Conservation (phyloP, 2,113 vertebrate species). For the Heterotilapia buettikoferi region DNA sequence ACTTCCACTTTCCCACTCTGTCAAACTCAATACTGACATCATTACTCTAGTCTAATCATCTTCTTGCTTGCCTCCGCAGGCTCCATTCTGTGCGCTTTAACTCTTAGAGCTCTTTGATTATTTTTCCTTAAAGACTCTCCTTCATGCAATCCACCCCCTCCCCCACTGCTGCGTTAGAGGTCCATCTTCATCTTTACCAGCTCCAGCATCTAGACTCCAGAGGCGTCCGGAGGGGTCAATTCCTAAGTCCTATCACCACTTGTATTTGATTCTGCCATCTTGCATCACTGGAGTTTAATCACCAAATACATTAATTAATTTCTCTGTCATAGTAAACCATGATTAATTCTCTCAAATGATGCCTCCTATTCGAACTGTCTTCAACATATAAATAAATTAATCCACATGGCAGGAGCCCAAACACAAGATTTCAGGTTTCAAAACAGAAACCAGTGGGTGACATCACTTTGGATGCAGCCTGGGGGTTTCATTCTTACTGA, state of each 20-base stretch:
- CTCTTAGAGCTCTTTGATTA: not conserved
- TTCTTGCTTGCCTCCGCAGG: not conserved
- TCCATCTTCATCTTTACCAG: not conserved
- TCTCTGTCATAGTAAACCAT: fast-evolving
- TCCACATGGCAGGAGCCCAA: not conserved
- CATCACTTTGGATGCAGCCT: not conserved
- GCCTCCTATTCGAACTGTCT: not conserved
- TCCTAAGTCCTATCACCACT: not conserved
- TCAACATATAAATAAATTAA: not conserved
- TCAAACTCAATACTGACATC: not conserved
- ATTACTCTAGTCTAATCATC: not conserved
- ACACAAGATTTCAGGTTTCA: not conserved
- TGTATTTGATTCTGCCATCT: not conserved
- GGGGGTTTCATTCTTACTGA: not conserved
- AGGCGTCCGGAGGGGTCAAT: fast-evolving
- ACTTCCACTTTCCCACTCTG: not conserved
- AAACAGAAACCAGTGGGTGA: not conserved
- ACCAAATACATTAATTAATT: not conserved
- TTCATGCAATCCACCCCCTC: fast-evolving
- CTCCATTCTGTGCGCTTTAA: not conserved
- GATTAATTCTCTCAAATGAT: not conserved
- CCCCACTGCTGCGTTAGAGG: fast-evolving
- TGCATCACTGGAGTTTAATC: not conserved
- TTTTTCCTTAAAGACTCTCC: not conserved
- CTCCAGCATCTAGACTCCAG: fast-evolving